A percentile compares a stretch with the other conserved stretches of the same genome.
Conservation (phyloP, 2,888 invertebrate species). For the Dolichopus griseipennis region DNA sequence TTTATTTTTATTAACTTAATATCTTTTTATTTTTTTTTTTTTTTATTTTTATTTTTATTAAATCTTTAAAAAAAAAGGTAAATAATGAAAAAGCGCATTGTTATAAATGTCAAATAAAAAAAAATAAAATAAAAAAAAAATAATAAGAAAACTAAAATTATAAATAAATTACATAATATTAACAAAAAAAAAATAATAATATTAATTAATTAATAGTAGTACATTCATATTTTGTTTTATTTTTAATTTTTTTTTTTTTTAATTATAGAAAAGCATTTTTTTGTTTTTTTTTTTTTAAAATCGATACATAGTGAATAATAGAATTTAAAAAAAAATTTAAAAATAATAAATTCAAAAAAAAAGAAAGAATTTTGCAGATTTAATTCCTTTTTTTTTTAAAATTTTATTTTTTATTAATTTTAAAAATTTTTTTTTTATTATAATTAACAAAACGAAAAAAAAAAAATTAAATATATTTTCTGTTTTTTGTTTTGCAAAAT, state of each 20-base stretch:
- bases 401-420: not conserved
- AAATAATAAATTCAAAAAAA: not conserved
- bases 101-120: slow-evolving; percentile 21
- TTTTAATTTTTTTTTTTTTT: not conserved
- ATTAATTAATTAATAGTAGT: slow-evolving; percentile 14
- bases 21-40: not conserved
- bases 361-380: not conserved
- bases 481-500: not conserved
- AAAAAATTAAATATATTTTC: not conserved
- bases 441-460: not conserved
- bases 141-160: slow-evolving; percentile 28
- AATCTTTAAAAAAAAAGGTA: slow-evolving; percentile 7
- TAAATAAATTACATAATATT: slow-evolving; percentile 28
- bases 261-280: not conserved
- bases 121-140: slow-evolving; percentile 23
- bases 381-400: not conserved
- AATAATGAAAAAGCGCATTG: slow-evolving; percentile 10
- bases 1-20: not conserved
- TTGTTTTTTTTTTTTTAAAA: not conserved
- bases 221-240: not conserved
- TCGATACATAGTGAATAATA: not conserved
- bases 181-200: slow-evolving; percentile 22
- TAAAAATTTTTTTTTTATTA: too few relatives aligned
- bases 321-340: not conserved
- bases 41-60: slow-evolving; percentile 5